Percentiles rank a stretch among this genome's conserved stretches.
Evolutionary conservation across 2,888 invertebrate species (phyloP).

Genomic region (Pterostichus madidus): DNA sequence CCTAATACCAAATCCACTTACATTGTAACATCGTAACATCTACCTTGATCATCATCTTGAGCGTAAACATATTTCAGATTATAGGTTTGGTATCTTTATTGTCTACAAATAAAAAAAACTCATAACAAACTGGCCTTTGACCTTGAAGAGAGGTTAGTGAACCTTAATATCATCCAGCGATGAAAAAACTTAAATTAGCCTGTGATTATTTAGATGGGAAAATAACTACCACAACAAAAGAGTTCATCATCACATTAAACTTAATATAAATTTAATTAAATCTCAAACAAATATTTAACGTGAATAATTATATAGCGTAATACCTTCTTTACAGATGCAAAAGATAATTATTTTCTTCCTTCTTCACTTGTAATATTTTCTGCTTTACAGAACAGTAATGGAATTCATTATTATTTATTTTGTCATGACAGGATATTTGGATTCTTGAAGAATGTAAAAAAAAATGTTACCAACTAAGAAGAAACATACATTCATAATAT

Average conservation of each 20-base stretch:
- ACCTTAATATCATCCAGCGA: constrained; percentile 53
- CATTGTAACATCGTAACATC: constrained; percentile 28
- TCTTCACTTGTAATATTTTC: not conserved
- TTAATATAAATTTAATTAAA: constrained; percentile 65
- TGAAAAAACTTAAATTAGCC: constrained; percentile 63
- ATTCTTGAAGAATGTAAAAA: too few species aligned
- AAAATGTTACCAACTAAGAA: too few species aligned
- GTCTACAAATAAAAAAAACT: constrained; percentile 53
- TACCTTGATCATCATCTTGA: constrained; percentile 15
- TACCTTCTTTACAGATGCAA: constrained; percentile 5
- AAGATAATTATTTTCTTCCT: constrained; percentile 22
- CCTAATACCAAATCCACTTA: constrained; percentile 15
- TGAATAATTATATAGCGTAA: constrained; percentile 39
- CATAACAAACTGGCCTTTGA: constrained; percentile 61
- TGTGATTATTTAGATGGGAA: constrained; percentile 66
- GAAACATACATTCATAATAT: too few species aligned
- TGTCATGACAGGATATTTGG: too few species aligned
- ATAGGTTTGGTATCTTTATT: constrained; percentile 50
- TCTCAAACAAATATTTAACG: constrained; percentile 59
- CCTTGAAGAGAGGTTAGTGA: constrained; percentile 60
- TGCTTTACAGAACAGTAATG: not conserved
- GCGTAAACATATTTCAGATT: constrained; percentile 30
- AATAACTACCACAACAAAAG: constrained; percentile 64
- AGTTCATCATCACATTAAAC: constrained; percentile 64
- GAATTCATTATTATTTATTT: too few species aligned